Conservation (phyloP, 1,140 invertebrate genomes). For the Trichogramma pretiosum region DNA sequence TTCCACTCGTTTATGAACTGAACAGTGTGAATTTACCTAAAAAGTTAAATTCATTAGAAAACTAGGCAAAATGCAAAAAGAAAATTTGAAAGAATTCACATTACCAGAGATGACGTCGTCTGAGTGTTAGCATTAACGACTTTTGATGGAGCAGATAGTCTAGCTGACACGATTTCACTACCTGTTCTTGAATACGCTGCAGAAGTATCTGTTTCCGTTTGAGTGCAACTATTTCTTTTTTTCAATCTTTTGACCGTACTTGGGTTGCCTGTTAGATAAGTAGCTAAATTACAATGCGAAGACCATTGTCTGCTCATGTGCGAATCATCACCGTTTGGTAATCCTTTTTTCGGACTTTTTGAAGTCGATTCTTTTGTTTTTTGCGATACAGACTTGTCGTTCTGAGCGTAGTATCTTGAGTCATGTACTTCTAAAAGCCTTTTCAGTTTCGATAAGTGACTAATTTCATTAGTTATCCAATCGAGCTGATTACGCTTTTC, state of each 20-base stretch:
- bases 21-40: slow-evolving; percentile 8
- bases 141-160: no score
- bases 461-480: slow-evolving; percentile 48
- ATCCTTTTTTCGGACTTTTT: background rate
- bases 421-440: slow-evolving; percentile 38
- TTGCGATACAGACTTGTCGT: slow-evolving; percentile 23
- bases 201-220: slow-evolving; percentile 26
- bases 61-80: no score
- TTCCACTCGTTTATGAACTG: slow-evolving; percentile 14
- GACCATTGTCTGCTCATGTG: slow-evolving; percentile 36
- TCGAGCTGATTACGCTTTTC: slow-evolving; percentile 46
- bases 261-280: slow-evolving; percentile 16
- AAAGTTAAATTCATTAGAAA: background rate
- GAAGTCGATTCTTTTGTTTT: slow-evolving; percentile 23
- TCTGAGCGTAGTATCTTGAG: slow-evolving; percentile 21
- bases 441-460: slow-evolving; percentile 45
- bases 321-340: slow-evolving; percentile 12
- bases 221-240: slow-evolving; percentile 37
- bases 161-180: slow-evolving; percentile 32
- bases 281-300: slow-evolving; percentile 38
- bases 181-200: slow-evolving; percentile 33
- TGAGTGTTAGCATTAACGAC: no score
- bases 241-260: slow-evolving; percentile 23
- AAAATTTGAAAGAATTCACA: no score
- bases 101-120: no score